These are phyloP conservation scores for Siderastrea radians DNA, from an alignment of 92 coral and sea anemone genomes.

Conservation along the genomic window DNA sequence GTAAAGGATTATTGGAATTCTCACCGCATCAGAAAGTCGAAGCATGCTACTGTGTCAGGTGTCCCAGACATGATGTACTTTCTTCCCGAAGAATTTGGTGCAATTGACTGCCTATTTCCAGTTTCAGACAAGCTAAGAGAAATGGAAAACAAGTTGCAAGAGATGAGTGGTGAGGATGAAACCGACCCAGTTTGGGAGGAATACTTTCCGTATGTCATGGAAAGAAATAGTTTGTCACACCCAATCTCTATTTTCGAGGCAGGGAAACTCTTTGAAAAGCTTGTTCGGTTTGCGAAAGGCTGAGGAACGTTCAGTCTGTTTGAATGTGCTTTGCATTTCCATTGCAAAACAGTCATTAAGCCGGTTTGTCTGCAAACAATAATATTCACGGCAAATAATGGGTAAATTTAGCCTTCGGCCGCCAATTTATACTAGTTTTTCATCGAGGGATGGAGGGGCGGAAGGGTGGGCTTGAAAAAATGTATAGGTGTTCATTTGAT, in stretches of 20 bases:
- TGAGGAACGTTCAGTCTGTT: neutral
- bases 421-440: neutral
- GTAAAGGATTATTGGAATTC: constrained; percentile 48
- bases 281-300: constrained; percentile 63
- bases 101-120: constrained; percentile 54
- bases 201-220: constrained; percentile 79
- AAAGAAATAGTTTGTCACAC: constrained; percentile 53
- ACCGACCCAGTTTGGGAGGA: constrained; percentile 73
- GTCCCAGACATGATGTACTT: constrained; percentile 77
- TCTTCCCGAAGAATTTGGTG: constrained; percentile 71
- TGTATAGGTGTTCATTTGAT: too few relatives aligned
- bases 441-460: too few relatives aligned
- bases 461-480: too few relatives aligned
- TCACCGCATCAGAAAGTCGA: constrained; percentile 77
- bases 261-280: constrained; percentile 71
- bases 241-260: constrained; percentile 74
- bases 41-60: constrained; percentile 67
- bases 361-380: neutral
- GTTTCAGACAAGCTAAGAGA: constrained; percentile 59
- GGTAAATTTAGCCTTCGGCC: neutral
- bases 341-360: too few relatives aligned
- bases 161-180: constrained; percentile 36
- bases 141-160: constrained; percentile 62
- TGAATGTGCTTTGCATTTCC: too few relatives aligned
- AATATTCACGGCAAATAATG: neutral